phyloP scores from a whole-genome alignment of 2,888 invertebrate species.

The Petrophora chlorosata region DNA sequence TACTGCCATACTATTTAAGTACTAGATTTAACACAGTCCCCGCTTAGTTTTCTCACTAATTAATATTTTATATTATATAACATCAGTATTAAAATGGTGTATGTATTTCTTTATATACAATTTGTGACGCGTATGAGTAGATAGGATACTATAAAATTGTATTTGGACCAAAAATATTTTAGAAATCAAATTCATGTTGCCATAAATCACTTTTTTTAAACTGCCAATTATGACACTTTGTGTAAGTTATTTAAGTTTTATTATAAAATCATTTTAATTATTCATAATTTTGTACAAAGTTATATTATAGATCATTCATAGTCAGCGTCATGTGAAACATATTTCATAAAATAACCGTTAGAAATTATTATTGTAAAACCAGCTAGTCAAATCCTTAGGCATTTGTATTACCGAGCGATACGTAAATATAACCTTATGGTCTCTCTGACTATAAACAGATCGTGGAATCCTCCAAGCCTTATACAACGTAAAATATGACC shows the following conservation, averaged over 20 bases:
- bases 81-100: conserved; percentile 82
- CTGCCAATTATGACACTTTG: conserved; percentile 80
- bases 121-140: conserved; percentile 66
- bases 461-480: too few species aligned
- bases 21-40: conserved; percentile 72
- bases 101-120: conserved; percentile 72
- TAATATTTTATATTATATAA: conserved; percentile 67
- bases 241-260: conserved; percentile 53
- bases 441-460: background rate
- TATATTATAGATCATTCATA: conserved; percentile 46
- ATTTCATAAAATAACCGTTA: conserved; percentile 41
- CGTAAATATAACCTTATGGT: conserved; percentile 15
- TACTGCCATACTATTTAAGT: conserved; percentile 80
- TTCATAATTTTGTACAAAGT: conserved; percentile 66
- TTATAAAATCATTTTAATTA: conserved; percentile 45
- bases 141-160: conserved; percentile 54
- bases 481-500: too few species aligned
- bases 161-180: conserved; percentile 81
- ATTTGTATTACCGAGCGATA: conserved; percentile 45
- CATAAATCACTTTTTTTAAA: conserved; percentile 67
- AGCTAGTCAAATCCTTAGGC: conserved; percentile 62
- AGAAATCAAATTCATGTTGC: conserved; percentile 81
- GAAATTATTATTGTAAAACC: conserved; percentile 43
- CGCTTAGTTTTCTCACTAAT: conserved; percentile 73
- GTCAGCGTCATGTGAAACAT: conserved; percentile 40